Base-by-base conservation (phyloP, 2,888 invertebrate genomes). In the Eristalis arbustorum region DNA sequence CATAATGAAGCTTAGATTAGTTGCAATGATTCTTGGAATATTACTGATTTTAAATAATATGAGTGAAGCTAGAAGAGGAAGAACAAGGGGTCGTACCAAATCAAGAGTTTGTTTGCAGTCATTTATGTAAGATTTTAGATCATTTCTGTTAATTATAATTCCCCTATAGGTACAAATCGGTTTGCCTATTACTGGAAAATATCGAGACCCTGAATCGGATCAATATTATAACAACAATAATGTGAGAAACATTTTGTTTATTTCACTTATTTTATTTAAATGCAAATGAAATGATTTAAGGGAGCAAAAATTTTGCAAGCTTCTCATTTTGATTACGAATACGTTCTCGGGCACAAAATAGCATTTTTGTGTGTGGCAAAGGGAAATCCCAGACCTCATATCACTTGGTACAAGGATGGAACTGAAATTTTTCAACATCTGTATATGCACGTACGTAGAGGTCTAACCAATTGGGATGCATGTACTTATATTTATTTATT, bases 331-430 rank as follows among this genome's bases (percentile, higher is more conserved):
- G 98, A 98, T 93, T 96, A 96, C 93, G 98, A 98, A 94, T 98
- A 98, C 93, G 96, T 97, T 75, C 93, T 98, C 90, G 98, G 98
- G 0, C 98, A 98, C 92, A 98, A 98, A 93, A 98, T 98, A 88
- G 97, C 97, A 11, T 98, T 98, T 91, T 94, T 98, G 80, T 98
- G 98, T 92, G 96, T 97, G 63, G 98, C 98, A 0, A 96, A 96
- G 91, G 98, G 98, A 1, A 95, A 96, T 88, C 98, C 98, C 0
- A 94, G 98, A 62, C 98, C 98, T 0, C 97, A 97, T 89, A 97
- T 98, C 88, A 98, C 98, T 23, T 98, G 98, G 98, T 98, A 97
- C 92, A 98, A 98, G 92, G 98, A 98, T 92, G 98, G 98, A 37
- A 96, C 96, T 18, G 98, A 98, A 93, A 96, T 98, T 91, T 98